These are phyloP conservation scores for Trichonephila clavata DNA, from an alignment of 1,140 invertebrate genomes.

Conservation along the genomic window DNA sequence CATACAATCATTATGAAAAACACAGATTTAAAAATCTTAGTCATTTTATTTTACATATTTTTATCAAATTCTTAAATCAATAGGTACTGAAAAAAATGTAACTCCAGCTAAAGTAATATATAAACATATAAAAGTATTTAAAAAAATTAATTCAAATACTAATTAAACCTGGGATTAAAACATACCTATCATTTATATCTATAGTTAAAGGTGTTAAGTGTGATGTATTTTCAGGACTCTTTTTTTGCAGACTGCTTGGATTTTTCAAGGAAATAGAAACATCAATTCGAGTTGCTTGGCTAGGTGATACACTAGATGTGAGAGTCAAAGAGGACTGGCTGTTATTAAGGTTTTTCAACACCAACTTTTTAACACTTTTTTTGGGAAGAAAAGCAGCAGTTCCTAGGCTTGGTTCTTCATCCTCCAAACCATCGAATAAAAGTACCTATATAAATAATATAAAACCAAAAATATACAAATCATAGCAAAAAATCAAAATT, in stretches of 20 bases:
- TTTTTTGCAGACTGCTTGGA: neutral
- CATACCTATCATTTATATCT: constrained; percentile 73
- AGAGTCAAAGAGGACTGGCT: constrained; percentile 71
- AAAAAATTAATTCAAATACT: neutral
- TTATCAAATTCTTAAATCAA: too few relatives aligned
- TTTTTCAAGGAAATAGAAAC: constrained; percentile 70
- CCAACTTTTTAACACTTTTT: constrained; percentile 83
- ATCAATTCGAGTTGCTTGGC: constrained; percentile 54
- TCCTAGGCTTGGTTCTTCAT: constrained; percentile 81
- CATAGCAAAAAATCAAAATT: too few relatives aligned
- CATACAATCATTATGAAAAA: too few relatives aligned
- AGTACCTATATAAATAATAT: constrained; percentile 29
- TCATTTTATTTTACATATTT: too few relatives aligned
- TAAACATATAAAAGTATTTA: neutral
- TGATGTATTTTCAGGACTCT: neutral
- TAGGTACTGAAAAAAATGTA: too few relatives aligned
- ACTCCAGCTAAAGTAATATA: neutral
- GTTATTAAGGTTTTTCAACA: constrained; percentile 79
- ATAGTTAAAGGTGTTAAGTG: constrained; percentile 64
- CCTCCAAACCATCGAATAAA: constrained; percentile 84
- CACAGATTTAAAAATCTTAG: too few relatives aligned
- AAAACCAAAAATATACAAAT: constrained; percentile 71
- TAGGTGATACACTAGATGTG: constrained; percentile 63
- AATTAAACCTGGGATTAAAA: neutral
- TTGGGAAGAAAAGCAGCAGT: constrained; percentile 82